Conservation (phyloP, 2,888 invertebrate genomes). For the Trichopoda pennipes region DNA sequence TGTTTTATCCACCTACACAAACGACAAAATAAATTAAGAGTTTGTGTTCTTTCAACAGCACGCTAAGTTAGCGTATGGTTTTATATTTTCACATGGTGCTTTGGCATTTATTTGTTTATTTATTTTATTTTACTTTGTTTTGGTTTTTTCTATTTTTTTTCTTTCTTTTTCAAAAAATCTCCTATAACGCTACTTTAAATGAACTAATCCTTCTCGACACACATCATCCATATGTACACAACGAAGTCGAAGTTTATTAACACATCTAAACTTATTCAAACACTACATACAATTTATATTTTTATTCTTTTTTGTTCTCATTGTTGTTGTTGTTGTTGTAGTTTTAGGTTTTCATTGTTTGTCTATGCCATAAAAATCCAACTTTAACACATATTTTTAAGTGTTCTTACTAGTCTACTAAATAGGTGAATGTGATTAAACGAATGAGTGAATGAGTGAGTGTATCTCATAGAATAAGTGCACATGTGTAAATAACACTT, state of each 20-base stretch:
- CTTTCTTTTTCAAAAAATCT: slow-evolving; percentile 3
- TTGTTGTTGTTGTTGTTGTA: slow-evolving; percentile 51
- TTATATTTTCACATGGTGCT: no score
- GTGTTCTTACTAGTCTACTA: slow-evolving; percentile 34
- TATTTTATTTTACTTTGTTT: not conserved
- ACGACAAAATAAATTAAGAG: no score
- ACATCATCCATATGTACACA: not conserved
- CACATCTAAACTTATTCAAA: slow-evolving; percentile 7
- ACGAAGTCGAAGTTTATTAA: slow-evolving; percentile 1
- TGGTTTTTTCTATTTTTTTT: no score
- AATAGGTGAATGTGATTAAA: slow-evolving; percentile 33
- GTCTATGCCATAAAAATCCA: slow-evolving; percentile 59
- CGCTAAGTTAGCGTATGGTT: no score
- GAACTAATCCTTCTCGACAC: slow-evolving; percentile 53
- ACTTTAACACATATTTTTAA: slow-evolving; percentile 61
- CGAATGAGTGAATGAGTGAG: slow-evolving; percentile 13
- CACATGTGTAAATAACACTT: slow-evolving; percentile 45
- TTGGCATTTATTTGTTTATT: slow-evolving; percentile 18
- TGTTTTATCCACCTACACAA: no score
- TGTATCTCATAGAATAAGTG: slow-evolving; percentile 28
- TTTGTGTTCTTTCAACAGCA: no score
- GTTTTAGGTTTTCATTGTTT: slow-evolving; percentile 63
- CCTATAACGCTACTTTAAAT: slow-evolving; percentile 52
- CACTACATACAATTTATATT: slow-evolving; percentile 12
- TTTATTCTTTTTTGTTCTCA: slow-evolving; percentile 40